phyloP scores from a whole-genome alignment of 1,140 invertebrate genomes.

The Calliopsis andreniformis region DNA sequence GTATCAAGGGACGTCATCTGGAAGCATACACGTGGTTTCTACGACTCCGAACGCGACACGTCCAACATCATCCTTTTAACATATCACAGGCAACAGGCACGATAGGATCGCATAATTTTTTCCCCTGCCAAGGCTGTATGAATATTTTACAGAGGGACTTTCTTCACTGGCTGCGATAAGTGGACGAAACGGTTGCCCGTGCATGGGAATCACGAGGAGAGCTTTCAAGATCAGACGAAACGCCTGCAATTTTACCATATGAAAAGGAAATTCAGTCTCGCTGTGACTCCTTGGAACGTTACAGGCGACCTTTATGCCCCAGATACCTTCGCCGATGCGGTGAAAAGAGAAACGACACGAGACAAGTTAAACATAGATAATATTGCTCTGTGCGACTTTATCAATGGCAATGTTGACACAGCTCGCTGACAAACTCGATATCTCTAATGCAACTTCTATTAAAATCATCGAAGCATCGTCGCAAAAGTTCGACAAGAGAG shows the following conservation, averaged over 20 bases:
- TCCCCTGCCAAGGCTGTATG: slow-evolving; percentile 10
- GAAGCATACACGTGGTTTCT: slow-evolving; percentile 32
- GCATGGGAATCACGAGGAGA: slow-evolving; percentile 16
- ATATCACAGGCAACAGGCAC: slow-evolving; percentile 4
- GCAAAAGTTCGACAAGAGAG: no score
- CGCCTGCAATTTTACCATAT: slow-evolving; percentile 10
- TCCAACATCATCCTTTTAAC: slow-evolving; percentile 39
- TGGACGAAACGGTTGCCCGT: slow-evolving; percentile 11
- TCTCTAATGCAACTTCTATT: no score
- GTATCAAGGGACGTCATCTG: slow-evolving; percentile 24
- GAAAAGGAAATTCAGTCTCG: slow-evolving; percentile 8
- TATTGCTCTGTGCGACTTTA: no score
- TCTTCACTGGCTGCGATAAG: slow-evolving; percentile 27
- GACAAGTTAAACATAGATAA: no score
- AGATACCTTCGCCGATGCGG: not conserved
- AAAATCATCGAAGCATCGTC: no score
- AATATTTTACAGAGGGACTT: slow-evolving; percentile 35
- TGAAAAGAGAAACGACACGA: not conserved
- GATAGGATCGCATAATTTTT: slow-evolving; percentile 41
- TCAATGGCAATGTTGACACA: no score
- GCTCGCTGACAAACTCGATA: no score
- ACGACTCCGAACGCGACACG: slow-evolving; percentile 28
- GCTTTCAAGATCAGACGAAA: not conserved
- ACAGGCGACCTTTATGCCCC: not conserved
- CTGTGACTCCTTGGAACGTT: not conserved